Evolutionary conservation across 2,888 invertebrate species (phyloP), one percentile per base, ranked within the genome.

Genomic region (Pinctada fucata): DNA sequence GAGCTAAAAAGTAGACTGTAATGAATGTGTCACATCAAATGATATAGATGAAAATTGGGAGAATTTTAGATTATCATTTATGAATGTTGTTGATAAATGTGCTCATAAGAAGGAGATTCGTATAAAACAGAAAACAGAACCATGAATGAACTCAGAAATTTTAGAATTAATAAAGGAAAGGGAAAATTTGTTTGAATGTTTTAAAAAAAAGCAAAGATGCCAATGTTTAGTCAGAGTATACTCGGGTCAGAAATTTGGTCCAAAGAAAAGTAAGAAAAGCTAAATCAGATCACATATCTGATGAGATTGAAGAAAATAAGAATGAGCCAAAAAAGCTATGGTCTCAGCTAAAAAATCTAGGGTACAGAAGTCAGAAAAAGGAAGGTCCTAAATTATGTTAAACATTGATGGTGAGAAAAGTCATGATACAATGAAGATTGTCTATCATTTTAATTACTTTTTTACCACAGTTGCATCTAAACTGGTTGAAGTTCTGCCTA

Each of bases 41-140:
- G 49, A 51, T 50, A 50, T 70, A 10, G n/a, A 70, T 50, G 70
- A 70, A 8, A 51, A 49, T 5, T 70, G 50, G 70, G n/a, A 51
- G 13, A 50, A 8, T 48, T 70, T 3, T 50, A 50, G 3, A 50
- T 49, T 16, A 6, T 1, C 51, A 16, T 70, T n/a, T 50, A 70
- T 16, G 4, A 45, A 71, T 31, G 58, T 71, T 16, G 8, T 71
- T 48, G 8, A 71, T 47, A 5, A 8, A 6, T 31, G 31, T 4
- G 71, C 45, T 3, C 71, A 51, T 6, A 16, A 45, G 8, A 71
- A 52, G 58, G 71, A 71, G 8, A 52, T 52, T 31, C n/a, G 58
- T 5, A 1, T 71, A 3, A 71, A 52, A 31, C 71, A 58, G 16
- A 48, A 31, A 49, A 69, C 69, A 3, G 52, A 71, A 52, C 71